A percentile compares a stretch with the other conserved stretches of the same genome.
phyloP scores from a whole-genome alignment of 2,888 invertebrate species.

The Rutpela maculata region DNA sequence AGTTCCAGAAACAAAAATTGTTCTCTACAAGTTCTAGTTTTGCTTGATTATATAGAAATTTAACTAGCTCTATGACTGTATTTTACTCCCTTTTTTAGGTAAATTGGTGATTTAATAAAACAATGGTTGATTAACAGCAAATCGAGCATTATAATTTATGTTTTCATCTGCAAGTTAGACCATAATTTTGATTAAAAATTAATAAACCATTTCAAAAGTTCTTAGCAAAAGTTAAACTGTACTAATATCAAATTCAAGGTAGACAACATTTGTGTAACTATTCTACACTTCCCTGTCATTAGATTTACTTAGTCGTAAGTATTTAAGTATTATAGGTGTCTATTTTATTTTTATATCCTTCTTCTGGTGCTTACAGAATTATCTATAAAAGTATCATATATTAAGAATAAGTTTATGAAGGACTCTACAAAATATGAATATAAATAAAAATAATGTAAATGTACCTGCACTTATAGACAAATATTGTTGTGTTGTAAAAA shows the following conservation, averaged over 20 bases:
- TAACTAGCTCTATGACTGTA: no score
- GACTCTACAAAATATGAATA: conserved; percentile 16
- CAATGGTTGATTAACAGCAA: no score
- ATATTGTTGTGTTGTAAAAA: conserved; percentile 34
- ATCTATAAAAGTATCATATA: background rate
- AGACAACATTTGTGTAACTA: background rate
- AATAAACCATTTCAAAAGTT: background rate
- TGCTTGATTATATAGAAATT: no score
- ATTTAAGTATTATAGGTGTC: conserved; percentile 2
- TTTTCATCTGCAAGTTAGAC: background rate
- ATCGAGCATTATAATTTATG: no score
- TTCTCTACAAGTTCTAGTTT: no score
- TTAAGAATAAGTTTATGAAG: conserved; percentile 4
- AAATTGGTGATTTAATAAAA: no score
- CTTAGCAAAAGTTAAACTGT: background rate
- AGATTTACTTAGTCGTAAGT: background rate
- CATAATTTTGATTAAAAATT: background rate
- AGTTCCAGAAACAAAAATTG: no score
- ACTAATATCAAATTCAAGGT: background rate
- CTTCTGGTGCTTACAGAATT: background rate
- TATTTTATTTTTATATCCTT: background rate
- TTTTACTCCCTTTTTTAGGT: no score
- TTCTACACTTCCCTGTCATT: background rate
- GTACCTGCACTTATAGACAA: conserved; percentile 46
- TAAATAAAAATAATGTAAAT: conserved; percentile 31